These are phyloP conservation scores for Amniataba percoides DNA, from an alignment of 2,797 vertebrate genomes.

Conservation along the genomic window DNA sequence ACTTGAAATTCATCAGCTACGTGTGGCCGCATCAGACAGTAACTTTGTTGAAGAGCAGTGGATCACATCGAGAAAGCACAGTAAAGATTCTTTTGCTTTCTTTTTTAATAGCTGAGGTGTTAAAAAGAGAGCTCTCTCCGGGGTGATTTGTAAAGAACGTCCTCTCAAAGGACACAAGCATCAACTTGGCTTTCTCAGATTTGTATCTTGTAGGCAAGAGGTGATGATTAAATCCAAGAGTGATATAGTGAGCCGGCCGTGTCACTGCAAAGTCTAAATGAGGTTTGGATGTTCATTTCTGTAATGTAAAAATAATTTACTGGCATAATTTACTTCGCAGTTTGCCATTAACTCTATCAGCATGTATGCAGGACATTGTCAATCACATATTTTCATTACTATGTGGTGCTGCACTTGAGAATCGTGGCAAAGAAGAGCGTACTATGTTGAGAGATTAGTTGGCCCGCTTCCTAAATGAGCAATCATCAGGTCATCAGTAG, in stretches of 20 bases:
- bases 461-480: constrained; percentile 29
- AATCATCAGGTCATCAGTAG: constrained; percentile 21
- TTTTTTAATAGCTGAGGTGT: constrained; percentile 4
- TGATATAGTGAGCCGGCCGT: neutral
- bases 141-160: neutral
- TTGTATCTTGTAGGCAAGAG: neutral
- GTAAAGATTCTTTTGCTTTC: neutral
- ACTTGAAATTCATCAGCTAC: neutral
- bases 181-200: constrained; percentile 4
- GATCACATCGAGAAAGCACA: neutral
- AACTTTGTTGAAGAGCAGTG: constrained; percentile 1
- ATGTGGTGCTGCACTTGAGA: neutral
- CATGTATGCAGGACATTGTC: neutral
- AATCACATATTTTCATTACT: neutral
- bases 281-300: constrained; percentile 6
- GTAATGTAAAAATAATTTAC: neutral
- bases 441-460: constrained; percentile 5
- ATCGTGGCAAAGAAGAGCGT: neutral
- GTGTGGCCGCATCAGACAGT: neutral
- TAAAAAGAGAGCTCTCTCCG: neutral
- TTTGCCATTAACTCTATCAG: neutral
- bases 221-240: too few relatives aligned
- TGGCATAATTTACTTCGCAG: neutral
- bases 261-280: neutral
- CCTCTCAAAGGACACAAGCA: constrained; percentile 3